Percentiles rank a stretch among this genome's conserved stretches.
Evolutionary conservation across 1,140 invertebrate species (phyloP).

Genomic region (Zaprionus camerounensis): DNA sequence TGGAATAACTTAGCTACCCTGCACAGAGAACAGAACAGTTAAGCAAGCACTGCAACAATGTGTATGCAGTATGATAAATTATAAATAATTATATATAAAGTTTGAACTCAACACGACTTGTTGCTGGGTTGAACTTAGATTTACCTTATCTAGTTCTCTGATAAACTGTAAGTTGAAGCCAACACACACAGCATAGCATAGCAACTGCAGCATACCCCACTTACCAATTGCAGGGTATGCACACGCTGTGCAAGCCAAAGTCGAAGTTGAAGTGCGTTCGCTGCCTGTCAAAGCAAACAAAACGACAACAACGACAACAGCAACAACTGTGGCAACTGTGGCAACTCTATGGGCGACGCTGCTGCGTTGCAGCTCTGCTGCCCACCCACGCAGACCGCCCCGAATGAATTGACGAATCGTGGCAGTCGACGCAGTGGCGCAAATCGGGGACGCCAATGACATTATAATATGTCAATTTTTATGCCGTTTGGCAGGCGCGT

Average conservation of each 20-base stretch:
- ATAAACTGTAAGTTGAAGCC: no score
- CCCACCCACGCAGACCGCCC: slow-evolving; percentile 71
- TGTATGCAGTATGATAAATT: no score
- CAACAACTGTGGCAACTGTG: slow-evolving; percentile 25
- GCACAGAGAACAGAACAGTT: background rate
- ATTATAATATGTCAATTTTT: slow-evolving; percentile 83
- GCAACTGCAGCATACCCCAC: no score
- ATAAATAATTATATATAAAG: no score
- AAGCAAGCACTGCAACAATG: no score
- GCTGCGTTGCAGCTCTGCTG: slow-evolving; percentile 8
- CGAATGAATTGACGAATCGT: slow-evolving; percentile 62
- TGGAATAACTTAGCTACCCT: background rate
- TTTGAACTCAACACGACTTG: no score
- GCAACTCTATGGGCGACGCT: slow-evolving; percentile 29
- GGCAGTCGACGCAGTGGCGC: slow-evolving; percentile 73
- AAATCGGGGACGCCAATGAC: slow-evolving; percentile 80
- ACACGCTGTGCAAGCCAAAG: slow-evolving; percentile 10
- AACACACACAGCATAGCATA: no score
- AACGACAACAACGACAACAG: slow-evolving; percentile 57
- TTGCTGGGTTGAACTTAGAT: no score
- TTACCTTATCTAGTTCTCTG: no score
- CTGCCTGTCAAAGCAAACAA: slow-evolving; percentile 53
- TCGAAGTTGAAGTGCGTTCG: slow-evolving; percentile 46
- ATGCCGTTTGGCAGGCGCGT: slow-evolving; percentile 80
- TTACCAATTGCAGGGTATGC: background rate